Evolutionary conservation across 30 jellyfish, hydroid and myxozoan species (phyloP), one percentile per base, ranked within the genome.

Genomic region (Chrysaora quinquecirrha): DNA sequence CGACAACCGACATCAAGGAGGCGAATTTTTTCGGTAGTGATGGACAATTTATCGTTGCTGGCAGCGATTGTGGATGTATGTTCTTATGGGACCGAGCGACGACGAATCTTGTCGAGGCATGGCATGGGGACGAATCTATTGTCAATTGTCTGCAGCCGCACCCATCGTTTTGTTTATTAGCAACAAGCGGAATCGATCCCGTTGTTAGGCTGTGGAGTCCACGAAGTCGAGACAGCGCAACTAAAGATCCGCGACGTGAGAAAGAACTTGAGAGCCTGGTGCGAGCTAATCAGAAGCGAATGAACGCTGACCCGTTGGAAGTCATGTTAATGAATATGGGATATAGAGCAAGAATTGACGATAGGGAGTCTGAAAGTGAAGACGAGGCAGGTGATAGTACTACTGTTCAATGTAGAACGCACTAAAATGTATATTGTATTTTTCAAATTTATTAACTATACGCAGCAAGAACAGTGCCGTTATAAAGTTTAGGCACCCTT

Each of bases 31-130:
- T 93, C 68, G 98, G 98, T 3, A 56, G 65, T 28, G 60, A 82
- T 73, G 97, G 96, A 12, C 96, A 93, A 61, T 93, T 80, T 47
- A 72, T 93, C 28, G 96, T 86, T 19, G 98, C 98, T 0, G 98
- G 98, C 60, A 93, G 98, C 79, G 98, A 93, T 71, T 93, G 98
- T 70, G 98, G 98, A 0, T 86, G 98, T 76, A 84, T 93, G 97
- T 86, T 93, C 50, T 50, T 87, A 50, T 93, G 98, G 98, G 95
- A 93, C 71, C 93, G 98, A 38, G 79, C 90, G 71, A 66, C 98
- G 19, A 81, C 96, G 30, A 93, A 93, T 64, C 71, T 93, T 12
- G 79, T 93, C 35, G 97, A 93, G 64, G 98, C 97, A 25, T 93
- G 97, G 97, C 98, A 93, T 30, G 98, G 98, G 4, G 98, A 93